Evolutionary conservation across 2,888 invertebrate genomes (phyloP), one percentile per base, ranked within the genome.

Genomic region (Orthosia incerta): DNA sequence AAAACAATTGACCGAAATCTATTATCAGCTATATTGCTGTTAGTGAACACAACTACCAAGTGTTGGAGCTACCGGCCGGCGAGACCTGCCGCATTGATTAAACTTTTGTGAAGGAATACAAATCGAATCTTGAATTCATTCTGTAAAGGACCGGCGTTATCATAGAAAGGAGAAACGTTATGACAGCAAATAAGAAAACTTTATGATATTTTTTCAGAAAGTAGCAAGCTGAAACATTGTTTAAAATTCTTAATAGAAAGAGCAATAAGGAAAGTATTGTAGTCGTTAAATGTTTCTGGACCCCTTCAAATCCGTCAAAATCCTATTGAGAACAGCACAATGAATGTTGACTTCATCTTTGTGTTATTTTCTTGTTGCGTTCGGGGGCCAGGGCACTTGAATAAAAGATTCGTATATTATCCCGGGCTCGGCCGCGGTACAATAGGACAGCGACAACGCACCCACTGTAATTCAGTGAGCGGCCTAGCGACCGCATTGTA

Each of bases 321-420:
- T 92, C 91, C 93, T 92, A 94, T 95, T 94, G 93, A 95, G 91
- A 92, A 87, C 86, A 86, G 88, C 87, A 96, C 95, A 95, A 95
- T 95, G 94, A 94, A 91, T 90, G 93, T 92, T 93, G 92, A 92
- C 91, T 94, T 89, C 93, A 93, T 94, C 92, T 94, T 93, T 94
- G 91, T 92, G 90, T 94, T 94, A 94, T 94, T 94, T 93, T 94
- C 93, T 95, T 94, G 92, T 89, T 90, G 91, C 90, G 91, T 93
- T 93, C 89, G 90, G 92, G 91, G 94, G 89, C 92, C 92, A 91
- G 90, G 89, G 93, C 93, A 95, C 94, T 95, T 95, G 95, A 95
- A 96, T 95, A 96, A 96, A 95, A 95, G 94, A 95, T 95, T 94
- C 93, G 93, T 93, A 93, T 94, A 94, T 95, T 94, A 95, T 95